phyloP scores from a whole-genome alignment of 2,797 vertebrate genomes.

The Mus minutoides region DNA sequence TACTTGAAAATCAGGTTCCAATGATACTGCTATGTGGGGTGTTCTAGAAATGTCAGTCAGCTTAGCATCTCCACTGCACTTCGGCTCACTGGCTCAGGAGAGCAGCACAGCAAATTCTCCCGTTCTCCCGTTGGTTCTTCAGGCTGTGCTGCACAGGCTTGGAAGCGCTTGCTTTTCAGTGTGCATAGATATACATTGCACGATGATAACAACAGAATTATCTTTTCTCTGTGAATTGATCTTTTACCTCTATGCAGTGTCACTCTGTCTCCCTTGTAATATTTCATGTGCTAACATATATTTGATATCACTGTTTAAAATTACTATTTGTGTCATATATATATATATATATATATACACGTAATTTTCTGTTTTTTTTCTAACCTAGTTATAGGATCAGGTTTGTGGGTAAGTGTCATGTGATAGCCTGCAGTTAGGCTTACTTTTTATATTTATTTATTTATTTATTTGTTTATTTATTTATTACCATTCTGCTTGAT shows the following conservation, averaged over 20 bases:
- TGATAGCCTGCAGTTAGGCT: background rate
- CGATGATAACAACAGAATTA: background rate
- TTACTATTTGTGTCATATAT: background rate
- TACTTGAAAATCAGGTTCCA: slow-evolving; percentile 19
- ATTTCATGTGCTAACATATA: slow-evolving; percentile 6
- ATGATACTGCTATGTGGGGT: background rate
- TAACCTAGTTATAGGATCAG: background rate
- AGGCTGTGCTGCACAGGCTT: background rate
- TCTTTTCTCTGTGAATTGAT: background rate
- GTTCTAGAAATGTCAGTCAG: background rate
- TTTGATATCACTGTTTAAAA: slow-evolving; percentile 17
- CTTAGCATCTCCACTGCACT: background rate
- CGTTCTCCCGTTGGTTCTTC: background rate
- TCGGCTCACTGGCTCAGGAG: background rate
- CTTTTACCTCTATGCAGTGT: background rate
- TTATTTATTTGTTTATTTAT: too few species aligned
- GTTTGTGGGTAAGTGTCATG: background rate
- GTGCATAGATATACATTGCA: background rate
- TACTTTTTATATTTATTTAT: background rate
- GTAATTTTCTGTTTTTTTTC: slow-evolving; percentile 9
- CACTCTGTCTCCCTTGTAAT: background rate
- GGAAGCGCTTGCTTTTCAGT: slow-evolving; percentile 9
- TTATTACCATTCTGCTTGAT: background rate
- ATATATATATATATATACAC: too few species aligned
- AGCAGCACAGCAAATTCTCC: background rate